Conservation (phyloP, 2,797 vertebrate species). For the Cossypha dichroa region DNA sequence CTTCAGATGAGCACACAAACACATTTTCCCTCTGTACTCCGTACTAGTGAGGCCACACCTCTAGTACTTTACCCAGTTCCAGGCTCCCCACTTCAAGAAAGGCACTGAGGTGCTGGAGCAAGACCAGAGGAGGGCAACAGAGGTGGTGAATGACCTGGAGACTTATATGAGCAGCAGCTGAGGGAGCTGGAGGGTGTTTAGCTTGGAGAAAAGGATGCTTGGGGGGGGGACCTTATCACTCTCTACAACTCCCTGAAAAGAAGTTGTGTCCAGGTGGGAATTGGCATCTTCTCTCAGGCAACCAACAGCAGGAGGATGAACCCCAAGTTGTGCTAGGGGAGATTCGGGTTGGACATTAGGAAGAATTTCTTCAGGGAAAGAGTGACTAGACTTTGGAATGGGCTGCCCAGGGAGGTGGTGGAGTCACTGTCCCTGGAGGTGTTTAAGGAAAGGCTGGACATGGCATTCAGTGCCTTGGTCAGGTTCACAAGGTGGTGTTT, state of each 20-base stretch:
- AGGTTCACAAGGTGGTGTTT: not conserved
- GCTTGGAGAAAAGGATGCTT: not conserved
- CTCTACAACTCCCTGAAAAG: not conserved
- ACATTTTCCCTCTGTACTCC: not conserved
- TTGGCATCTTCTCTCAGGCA: accelerated
- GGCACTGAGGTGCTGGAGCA: not conserved
- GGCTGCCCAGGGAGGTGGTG: not conserved
- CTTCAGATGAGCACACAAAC: not conserved
- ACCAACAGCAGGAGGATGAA: not conserved
- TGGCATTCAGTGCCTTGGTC: not conserved
- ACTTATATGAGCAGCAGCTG: not conserved
- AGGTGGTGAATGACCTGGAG: not conserved
- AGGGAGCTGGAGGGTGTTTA: not conserved
- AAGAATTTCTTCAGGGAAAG: not conserved
- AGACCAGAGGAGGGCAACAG: not conserved
- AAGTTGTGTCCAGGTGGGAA: accelerated
- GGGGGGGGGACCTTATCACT: not conserved
- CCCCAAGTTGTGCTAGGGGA: not conserved
- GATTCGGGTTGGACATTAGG: not conserved
- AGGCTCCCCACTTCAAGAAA: not conserved
- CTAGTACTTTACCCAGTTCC: not conserved
- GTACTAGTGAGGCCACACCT: not conserved
- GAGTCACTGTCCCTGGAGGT: not conserved
- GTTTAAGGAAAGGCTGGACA: accelerated
- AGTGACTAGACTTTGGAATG: not conserved